Evolutionary conservation across 2,797 vertebrate genomes (phyloP).

Genomic region (Oophaga sylvatica): DNA sequence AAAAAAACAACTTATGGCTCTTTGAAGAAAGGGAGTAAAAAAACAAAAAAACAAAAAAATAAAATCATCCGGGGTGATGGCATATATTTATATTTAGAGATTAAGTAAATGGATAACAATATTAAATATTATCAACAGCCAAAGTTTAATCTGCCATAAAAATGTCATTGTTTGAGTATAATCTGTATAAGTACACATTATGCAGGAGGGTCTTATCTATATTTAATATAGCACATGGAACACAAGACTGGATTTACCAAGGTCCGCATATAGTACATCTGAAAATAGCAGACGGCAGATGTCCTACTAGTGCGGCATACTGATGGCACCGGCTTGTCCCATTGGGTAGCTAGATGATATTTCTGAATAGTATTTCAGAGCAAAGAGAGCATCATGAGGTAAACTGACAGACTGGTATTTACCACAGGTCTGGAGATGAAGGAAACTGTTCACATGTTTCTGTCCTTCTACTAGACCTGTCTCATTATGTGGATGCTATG

Average conservation of each 20-base stretch:
- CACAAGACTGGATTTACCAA: conserved; percentile 21
- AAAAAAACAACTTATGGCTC: too few species aligned
- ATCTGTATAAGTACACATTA: conserved; percentile 10
- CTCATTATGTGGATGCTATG: background rate
- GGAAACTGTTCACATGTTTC: conserved; percentile 3
- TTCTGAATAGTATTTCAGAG: conserved; percentile 20
- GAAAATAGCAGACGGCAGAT: conserved; percentile 42
- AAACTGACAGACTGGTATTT: conserved; percentile 31
- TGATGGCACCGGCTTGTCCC: background rate
- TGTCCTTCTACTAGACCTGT: background rate
- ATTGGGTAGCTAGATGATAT: conserved; percentile 6
- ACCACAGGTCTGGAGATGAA: conserved; percentile 19
- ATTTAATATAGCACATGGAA: conserved; percentile 21
- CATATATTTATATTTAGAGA: background rate
- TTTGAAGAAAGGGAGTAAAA: too few species aligned
- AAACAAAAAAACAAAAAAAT: too few species aligned
- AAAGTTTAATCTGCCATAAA: background rate
- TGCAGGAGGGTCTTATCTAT: background rate
- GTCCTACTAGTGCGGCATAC: conserved; percentile 2
- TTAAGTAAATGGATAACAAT: background rate
- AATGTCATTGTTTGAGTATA: conserved; percentile 4
- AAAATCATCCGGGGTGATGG: background rate
- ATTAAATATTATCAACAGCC: background rate
- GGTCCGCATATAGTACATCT: conserved; percentile 24
- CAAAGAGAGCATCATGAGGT: conserved; percentile 7